phyloP scores from a whole-genome alignment of 1,140 invertebrate species.

The Potamilus streckersoni region DNA sequence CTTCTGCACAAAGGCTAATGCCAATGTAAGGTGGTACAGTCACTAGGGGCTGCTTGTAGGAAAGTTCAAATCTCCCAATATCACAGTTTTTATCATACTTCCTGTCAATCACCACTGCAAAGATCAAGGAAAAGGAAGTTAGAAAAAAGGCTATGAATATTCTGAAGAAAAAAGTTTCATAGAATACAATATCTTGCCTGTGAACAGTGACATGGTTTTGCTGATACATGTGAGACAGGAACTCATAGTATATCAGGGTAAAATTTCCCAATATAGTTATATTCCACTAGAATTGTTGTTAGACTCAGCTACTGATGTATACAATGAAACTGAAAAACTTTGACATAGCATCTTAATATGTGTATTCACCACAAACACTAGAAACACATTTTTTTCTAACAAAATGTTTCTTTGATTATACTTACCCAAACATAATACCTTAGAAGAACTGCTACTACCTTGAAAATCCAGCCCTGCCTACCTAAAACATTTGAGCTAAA shows the following conservation, averaged over 20 bases:
- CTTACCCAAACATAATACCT: too few relatives aligned
- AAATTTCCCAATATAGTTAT: too few relatives aligned
- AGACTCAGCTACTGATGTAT: background rate
- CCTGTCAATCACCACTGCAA: constrained; percentile 86
- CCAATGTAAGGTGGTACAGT: constrained; percentile 88
- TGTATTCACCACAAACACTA: background rate
- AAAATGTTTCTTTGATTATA: too few relatives aligned
- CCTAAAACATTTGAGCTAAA: too few relatives aligned
- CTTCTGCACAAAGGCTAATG: constrained; percentile 80
- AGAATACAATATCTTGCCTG: background rate
- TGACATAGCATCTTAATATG: background rate
- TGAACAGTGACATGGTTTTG: background rate
- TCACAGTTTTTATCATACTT: constrained; percentile 81
- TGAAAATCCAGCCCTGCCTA: too few relatives aligned
- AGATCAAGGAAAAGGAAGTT: constrained; percentile 9
- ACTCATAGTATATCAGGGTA: too few relatives aligned
- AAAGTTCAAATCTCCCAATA: constrained; percentile 87
- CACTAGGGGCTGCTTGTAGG: constrained; percentile 79
- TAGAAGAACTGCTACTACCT: too few relatives aligned
- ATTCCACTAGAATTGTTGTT: background rate
- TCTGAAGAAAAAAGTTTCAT: background rate
- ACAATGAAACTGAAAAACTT: too few relatives aligned
- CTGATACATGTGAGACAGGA: background rate
- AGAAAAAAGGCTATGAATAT: background rate
- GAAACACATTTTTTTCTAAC: too few relatives aligned